Evolutionary conservation across 2,888 invertebrate species (phyloP), one percentile per base, ranked within the genome.

Genomic region (Stramonita haemastoma): DNA sequence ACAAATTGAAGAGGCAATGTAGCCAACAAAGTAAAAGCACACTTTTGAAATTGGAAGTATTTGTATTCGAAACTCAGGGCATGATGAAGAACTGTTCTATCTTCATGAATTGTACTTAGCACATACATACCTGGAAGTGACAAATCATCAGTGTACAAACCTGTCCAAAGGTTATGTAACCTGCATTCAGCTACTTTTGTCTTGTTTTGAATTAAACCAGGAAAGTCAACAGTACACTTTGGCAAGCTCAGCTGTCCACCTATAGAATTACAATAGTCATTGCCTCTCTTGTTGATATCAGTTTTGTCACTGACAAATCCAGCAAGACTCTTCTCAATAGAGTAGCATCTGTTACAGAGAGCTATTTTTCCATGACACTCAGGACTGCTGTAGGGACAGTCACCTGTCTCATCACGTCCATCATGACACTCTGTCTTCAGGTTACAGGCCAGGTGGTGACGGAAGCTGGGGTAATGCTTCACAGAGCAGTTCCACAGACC

Each of bases 391-490:
- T 84, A 84, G 57, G 84, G 84, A 56, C 56, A 84, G 56, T 56
- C 6, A 13, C 13, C 46, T 29, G 79, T 79, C 34, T 84, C 84
- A n/a, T 84, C 84, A 46, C 34, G 84, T 5, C 56, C 84, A 57
- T 57, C 84, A 19, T 46, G 56, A 84, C 84, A 84, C 56, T 84
- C 84, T n/a, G 0, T 46, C 84, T 84, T 84, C 56, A 56, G 57
- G 56, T 56, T 56, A 84, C 56, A 56, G 26, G 29, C 57, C 56
- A 84, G n/a, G 57, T 56, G 84, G 34, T 84, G 83, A n/a, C 46
- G 56, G 34, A 84, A 84, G n/a, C 46, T 84, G 56, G 84, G 13
- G 29, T n/a, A 84, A 26, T 56, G 56, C 19, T 84, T 26, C 26
- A n/a, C 84, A n/a, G 84, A 84, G 26, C 56, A 56, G 56, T 84